These are phyloP conservation scores for Montipora foliosa DNA, from an alignment of 64 coral and sea anemone genomes.

Conservation along the genomic window DNA sequence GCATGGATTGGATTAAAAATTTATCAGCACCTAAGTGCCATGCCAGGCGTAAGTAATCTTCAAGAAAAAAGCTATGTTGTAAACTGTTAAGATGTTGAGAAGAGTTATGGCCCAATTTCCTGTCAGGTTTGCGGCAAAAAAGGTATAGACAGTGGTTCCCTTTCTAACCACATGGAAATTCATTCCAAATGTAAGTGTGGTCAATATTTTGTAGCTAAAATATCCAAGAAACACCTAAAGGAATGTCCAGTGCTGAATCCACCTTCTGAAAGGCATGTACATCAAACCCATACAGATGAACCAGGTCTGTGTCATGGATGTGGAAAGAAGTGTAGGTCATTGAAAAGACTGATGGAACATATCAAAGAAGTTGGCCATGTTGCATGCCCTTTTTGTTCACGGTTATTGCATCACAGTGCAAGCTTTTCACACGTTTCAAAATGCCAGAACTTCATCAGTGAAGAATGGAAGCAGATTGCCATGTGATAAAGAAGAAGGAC, in stretches of 20 bases:
- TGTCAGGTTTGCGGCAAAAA: conserved; percentile 70
- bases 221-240: no score
- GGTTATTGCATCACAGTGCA: background rate
- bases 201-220: no score
- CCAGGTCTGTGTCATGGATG: background rate
- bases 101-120: background rate
- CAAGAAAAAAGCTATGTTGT: background rate
- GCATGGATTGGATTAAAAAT: conserved; percentile 94
- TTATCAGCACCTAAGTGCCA: conserved; percentile 62
- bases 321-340: conserved; percentile 9
- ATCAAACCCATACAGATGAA: background rate
- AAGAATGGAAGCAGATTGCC: background rate
- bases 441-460: background rate
- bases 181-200: background rate
- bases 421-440: background rate
- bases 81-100: background rate
- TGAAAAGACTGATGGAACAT: conserved; percentile 23
- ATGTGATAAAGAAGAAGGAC: background rate
- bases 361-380: conserved; percentile 34
- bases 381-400: conserved; percentile 10
- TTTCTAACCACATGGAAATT: conserved; percentile 39
- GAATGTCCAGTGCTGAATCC: no score
- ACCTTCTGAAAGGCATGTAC: no score
- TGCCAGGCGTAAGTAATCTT: background rate
- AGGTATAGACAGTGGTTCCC: conserved; percentile 45